Conservation (phyloP, 2,888 invertebrate species). For the Leucoma salicis region DNA sequence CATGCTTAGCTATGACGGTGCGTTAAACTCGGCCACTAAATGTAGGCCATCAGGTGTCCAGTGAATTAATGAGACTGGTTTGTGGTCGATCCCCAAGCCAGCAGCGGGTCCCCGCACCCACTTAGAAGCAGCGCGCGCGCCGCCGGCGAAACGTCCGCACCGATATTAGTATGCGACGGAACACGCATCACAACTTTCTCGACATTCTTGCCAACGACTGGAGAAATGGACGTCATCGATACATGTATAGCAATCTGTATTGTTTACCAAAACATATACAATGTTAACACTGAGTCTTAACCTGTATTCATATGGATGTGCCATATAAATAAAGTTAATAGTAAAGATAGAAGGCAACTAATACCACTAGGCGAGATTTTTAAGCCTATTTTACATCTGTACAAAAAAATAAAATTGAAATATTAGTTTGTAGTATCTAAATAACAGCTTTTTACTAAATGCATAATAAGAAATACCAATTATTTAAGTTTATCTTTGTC, state of each 20-base stretch:
- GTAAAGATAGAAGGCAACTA: too few species aligned
- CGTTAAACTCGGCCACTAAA: constrained; percentile 50
- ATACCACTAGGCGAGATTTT: too few species aligned
- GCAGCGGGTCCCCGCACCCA: constrained; percentile 31
- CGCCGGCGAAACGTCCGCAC: constrained; percentile 53
- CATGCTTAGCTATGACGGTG: constrained; percentile 4
- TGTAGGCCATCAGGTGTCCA: constrained; percentile 73
- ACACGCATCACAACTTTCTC: constrained; percentile 79
- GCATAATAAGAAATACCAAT: too few species aligned
- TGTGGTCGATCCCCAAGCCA: constrained; percentile 31
- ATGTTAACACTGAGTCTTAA: not conserved
- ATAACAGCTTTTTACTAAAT: too few species aligned
- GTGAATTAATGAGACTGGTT: constrained; percentile 54
- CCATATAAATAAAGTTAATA: too few species aligned
- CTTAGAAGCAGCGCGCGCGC: constrained; percentile 28
- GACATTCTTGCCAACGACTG: constrained; percentile 74
- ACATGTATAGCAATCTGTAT: constrained; percentile 44
- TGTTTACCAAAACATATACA: constrained; percentile 21
- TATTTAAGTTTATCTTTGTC: too few species aligned
- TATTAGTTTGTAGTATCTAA: too few species aligned
- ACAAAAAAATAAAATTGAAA: too few species aligned
- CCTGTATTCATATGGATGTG: too few species aligned
- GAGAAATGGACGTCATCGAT: constrained; percentile 74
- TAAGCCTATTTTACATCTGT: too few species aligned
- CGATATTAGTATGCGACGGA: constrained; percentile 76